A percentile compares a stretch with the other conserved stretches of the same genome.
phyloP scores from a whole-genome alignment of 1,140 invertebrate species.

The Brachionus manjavacas region DNA sequence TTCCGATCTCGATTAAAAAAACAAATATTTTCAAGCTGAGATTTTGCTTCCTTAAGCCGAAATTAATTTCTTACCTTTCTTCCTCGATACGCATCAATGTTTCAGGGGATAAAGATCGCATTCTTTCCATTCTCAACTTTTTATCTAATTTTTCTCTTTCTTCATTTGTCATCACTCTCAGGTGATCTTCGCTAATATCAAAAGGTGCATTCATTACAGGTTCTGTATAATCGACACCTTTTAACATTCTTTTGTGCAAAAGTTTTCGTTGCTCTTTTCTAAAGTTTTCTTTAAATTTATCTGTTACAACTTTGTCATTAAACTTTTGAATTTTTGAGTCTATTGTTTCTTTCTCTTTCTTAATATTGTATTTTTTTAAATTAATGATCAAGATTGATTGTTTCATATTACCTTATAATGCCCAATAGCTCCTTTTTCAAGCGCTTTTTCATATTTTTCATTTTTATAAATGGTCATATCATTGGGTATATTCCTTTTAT shows the following conservation, averaged over 20 bases:
- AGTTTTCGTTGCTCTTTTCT: slow-evolving; percentile 13
- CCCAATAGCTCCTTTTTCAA: background rate
- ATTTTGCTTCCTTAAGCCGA: background rate
- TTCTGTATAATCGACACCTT: slow-evolving; percentile 50
- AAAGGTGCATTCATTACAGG: slow-evolving; percentile 52
- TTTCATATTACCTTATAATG: background rate
- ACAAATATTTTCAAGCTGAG: no score
- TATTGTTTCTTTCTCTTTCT: slow-evolving; percentile 20
- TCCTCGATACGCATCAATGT: slow-evolving; percentile 49
- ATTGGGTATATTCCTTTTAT: background rate
- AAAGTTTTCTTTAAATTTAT: slow-evolving; percentile 8
- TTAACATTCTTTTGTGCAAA: slow-evolving; percentile 13
- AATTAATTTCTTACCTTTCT: slow-evolving; percentile 48
- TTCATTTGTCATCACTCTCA: slow-evolving; percentile 53
- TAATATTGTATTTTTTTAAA: background rate
- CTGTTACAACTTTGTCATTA: background rate
- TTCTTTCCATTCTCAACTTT: slow-evolving; percentile 29
- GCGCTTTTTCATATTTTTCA: slow-evolving; percentile 31
- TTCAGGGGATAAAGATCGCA: slow-evolving; percentile 48
- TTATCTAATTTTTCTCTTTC: slow-evolving; percentile 48
- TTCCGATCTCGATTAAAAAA: no score
- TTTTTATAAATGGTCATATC: slow-evolving; percentile 34
- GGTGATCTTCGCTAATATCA: slow-evolving; percentile 51
- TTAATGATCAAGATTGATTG: background rate
- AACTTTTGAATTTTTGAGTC: slow-evolving; percentile 38